Evolutionary conservation across 2,113 vertebrate genomes (phyloP), one percentile per base, ranked within the genome.

Genomic region (Pagrus major): DNA sequence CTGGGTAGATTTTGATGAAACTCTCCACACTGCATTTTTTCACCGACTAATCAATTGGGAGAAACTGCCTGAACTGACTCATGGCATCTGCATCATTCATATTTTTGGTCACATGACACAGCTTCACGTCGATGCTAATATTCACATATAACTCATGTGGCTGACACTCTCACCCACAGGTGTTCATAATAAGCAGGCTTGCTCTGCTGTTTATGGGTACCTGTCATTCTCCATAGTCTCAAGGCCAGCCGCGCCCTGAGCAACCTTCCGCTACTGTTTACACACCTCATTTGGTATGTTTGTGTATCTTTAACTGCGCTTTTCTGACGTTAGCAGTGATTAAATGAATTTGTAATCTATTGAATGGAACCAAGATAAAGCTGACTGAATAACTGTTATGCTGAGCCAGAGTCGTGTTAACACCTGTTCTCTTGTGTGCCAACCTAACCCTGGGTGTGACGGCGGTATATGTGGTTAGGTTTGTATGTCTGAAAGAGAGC

Each of bases 401-500:
- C 37, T 64, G 63, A 27, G 46, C 27, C 27, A 9, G 44, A 5
- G n/a, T 29, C 58, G 9, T 59, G 60, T 65, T 71, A 67, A 82
- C 79, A 74, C 86, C 58, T 88, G 85, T 67, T 79, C 29, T 79
- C 10, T 27, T 54, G 35, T 21, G 65, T 80, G 80, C 41, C 64
- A n/a, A n/a, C n/a, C n/a, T n/a, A n/a, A 64, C 46, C 46, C 23
- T n/a, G 78, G 46, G 56, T 59, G 80, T 78, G 72, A 74, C 20
- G 0, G 51, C 18, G 4, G 46, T 16, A 5, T 46, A 41, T 44
- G 23, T 11, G 6, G 12, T 33, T n/a, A 41, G 21, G 44, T 49
- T 37, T 46, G 21, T 20, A 3, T 54, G 59, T 23, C 21, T 71
- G 49, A 68, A 72, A 46, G 37, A 63, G 15, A 55, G 23, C 42